Evolutionary conservation across 1,140 invertebrate species (phyloP).

Genomic region (Papilio xuthus): DNA sequence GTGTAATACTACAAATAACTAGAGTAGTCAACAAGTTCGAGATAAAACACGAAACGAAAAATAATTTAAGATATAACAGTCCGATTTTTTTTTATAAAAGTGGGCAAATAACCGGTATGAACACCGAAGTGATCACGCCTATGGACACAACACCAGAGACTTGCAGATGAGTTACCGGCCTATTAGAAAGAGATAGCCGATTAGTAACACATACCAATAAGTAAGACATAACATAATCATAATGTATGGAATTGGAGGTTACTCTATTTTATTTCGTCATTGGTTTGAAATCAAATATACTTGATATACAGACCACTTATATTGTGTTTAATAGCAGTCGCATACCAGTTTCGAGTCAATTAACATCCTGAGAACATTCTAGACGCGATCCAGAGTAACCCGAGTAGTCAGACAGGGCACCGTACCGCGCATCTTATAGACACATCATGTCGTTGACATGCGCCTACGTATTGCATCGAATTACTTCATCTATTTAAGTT

Average conservation of each 20-base stretch:
- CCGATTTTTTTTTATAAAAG: too few species aligned
- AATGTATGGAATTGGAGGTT: neutral
- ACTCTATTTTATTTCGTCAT: neutral
- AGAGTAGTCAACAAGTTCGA: neutral
- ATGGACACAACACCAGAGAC: too few species aligned
- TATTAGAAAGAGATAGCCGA: too few species aligned
- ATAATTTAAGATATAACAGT: neutral
- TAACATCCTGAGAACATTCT: constrained; percentile 17
- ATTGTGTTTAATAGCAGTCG: neutral
- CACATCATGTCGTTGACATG: constrained; percentile 16
- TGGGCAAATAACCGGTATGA: too few species aligned
- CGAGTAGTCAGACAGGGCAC: neutral
- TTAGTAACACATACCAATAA: too few species aligned
- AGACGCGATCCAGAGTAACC: constrained; percentile 8
- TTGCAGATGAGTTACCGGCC: too few species aligned
- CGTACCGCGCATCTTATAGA: neutral
- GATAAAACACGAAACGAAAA: neutral
- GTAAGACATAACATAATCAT: too few species aligned
- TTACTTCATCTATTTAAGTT: neutral
- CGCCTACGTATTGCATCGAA: neutral
- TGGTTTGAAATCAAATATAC: neutral
- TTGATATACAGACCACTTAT: neutral
- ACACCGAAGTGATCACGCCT: too few species aligned
- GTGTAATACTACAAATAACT: neutral
- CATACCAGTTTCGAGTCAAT: neutral